Base-by-base conservation (phyloP, 1,140 invertebrate genomes). In the Hypsibius dujardini region DNA sequence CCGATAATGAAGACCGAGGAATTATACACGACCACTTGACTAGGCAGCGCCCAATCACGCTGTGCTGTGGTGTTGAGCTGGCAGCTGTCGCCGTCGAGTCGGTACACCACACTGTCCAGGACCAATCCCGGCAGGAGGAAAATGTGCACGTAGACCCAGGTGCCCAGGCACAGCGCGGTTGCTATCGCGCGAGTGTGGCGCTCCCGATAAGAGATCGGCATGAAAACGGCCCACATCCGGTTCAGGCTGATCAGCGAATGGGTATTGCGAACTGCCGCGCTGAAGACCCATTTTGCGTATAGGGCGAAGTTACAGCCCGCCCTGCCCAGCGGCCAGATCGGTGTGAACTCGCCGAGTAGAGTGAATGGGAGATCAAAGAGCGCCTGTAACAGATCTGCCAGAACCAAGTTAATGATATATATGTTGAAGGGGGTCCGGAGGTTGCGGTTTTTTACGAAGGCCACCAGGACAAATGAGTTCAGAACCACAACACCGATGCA, bases 61-160 rank as follows among this genome's bases (percentile, higher is more conserved):
- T 56, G 50, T n/a, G 50, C 50, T 56, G 50, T 56, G 7, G 50
- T 56, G n/a, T 56, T 56, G 50, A 56, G 7, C 7, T 12, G n/a
- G n/a, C 50, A 56, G 0, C 7, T 56, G 7, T n/a, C 50, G n/a
- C n/a, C 50, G 50, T 56, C 50, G 7, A 7, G 7, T 56, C 50
- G 50, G n/a, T 12, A n/a, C 7, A 7, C n/a, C 7, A 56, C 50
- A 7, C 7, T n/a, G n/a, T 56, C 50, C 50, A n/a, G 50, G 7
- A 56, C 50, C 50, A 56, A n/a, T 56, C 50, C 50, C 7, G 50
- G 50, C 50, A 56, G n/a, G 7, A 56, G n/a, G 7, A 7, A 56
- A 56, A 56, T 56, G n/a, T 56, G 50, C n/a, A 56, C n/a, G n/a
- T 56, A 56, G n/a, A 56, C n/a, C 50, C 50, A 56, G 7, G n/a